These are phyloP conservation scores for Leptinotarsa lineolata DNA, from an alignment of 1,140 invertebrate genomes.

Conservation along the genomic window DNA sequence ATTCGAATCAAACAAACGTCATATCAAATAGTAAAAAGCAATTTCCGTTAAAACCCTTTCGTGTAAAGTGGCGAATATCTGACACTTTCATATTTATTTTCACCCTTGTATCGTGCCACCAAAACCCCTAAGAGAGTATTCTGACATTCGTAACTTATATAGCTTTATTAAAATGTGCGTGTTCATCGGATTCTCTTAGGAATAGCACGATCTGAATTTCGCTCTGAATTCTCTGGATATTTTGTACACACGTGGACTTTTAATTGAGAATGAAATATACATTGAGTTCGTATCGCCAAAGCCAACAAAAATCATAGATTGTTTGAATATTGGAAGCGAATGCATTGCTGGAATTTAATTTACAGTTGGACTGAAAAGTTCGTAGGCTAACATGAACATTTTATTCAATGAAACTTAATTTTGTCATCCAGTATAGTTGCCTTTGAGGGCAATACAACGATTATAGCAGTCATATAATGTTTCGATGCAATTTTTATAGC, in stretches of 20 bases:
- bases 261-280: neutral
- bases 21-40: neutral
- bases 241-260: neutral
- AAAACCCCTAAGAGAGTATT: neutral
- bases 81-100: neutral
- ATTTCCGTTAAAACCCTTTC: neutral
- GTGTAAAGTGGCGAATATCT: neutral
- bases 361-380: no score
- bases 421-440: no score
- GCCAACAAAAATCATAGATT: no score
- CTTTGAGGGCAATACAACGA: no score
- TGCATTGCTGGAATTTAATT: no score
- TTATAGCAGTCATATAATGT: no score
- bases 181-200: neutral
- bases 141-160: conserved; percentile 6
- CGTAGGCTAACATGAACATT: no score
- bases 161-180: neutral
- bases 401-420: no score
- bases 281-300: no score
- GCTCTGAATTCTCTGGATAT: neutral
- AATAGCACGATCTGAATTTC: neutral
- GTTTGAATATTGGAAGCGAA: no score
- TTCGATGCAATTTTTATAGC: no score
- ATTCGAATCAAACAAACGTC: neutral
- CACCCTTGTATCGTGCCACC: neutral